Conservation (phyloP, 2,797 vertebrate genomes). For the Characodon lateralis region DNA sequence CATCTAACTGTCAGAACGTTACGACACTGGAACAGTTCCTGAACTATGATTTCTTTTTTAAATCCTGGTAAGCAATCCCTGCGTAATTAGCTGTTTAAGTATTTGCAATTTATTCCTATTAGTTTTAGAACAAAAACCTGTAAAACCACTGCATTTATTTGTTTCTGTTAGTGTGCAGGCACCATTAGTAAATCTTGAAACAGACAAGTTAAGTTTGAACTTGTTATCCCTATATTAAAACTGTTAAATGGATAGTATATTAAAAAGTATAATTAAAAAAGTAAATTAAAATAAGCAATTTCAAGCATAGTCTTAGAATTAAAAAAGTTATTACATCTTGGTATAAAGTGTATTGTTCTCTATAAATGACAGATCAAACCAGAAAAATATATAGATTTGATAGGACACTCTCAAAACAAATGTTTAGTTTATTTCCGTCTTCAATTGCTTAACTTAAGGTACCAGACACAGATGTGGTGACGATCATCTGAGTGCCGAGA, state of each 20-base stretch:
- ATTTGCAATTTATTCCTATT: not conserved
- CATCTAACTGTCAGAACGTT: not conserved
- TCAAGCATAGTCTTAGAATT: too few relatives aligned
- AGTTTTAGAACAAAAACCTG: not conserved
- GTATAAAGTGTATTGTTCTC: not conserved
- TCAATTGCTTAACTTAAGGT: slow-evolving; percentile 1
- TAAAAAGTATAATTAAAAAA: not conserved
- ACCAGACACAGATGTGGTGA: slow-evolving; percentile 10
- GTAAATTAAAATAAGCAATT: not conserved
- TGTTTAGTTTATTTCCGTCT: slow-evolving; percentile 9
- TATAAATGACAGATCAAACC: not conserved
- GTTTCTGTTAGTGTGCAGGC: not conserved
- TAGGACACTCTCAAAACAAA: not conserved
- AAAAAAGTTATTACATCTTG: not conserved
- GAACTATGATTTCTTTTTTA: not conserved
- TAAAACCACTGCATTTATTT: not conserved
- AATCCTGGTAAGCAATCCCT: not conserved
- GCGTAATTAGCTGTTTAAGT: not conserved
- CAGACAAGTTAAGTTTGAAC: too few relatives aligned
- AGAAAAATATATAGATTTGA: not conserved
- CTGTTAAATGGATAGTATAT: not conserved
- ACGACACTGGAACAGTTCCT: not conserved
- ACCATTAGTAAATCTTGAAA: not conserved
- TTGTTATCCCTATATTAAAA: not conserved
- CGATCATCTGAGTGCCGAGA: slow-evolving; percentile 17